phyloP scores from a whole-genome alignment of 2,888 invertebrate genomes.

The Drosophila subquinaria region DNA sequence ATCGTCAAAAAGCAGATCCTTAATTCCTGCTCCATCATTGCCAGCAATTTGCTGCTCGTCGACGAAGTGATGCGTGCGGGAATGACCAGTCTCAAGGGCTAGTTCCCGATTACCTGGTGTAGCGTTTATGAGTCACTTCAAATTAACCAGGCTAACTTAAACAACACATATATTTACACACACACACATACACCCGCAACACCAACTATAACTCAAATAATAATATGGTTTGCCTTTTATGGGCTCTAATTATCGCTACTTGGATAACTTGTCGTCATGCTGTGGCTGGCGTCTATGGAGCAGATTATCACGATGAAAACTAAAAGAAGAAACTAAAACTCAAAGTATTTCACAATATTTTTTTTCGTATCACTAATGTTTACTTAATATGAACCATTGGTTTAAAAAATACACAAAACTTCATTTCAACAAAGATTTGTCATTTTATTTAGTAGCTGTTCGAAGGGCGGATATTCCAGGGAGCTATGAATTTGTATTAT shows the following conservation, averaged over 20 bases:
- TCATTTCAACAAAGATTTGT: constrained; percentile 32
- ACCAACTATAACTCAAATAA: constrained; percentile 23
- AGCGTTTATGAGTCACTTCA: constrained; percentile 40
- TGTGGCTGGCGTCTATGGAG: constrained; percentile 3
- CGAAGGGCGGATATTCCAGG: neutral
- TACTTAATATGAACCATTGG: constrained; percentile 60
- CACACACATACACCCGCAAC: constrained; percentile 22
- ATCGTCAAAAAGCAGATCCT: constrained; percentile 98
- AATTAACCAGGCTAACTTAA: constrained; percentile 51
- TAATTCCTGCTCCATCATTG: constrained; percentile 98
- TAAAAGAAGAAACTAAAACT: constrained; percentile 25
- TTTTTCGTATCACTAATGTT: constrained; percentile 54
- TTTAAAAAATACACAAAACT: constrained; percentile 55
- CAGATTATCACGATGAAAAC: constrained; percentile 13
- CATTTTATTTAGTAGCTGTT: neutral
- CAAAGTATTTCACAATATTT: constrained; percentile 57
- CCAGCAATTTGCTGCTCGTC: constrained; percentile 97
- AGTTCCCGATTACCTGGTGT: constrained; percentile 69
- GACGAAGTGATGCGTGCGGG: constrained; percentile 99
- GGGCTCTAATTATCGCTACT: constrained; percentile 7
- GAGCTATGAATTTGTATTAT: no score
- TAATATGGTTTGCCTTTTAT: constrained; percentile 1
- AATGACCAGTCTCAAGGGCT: constrained; percentile 97
- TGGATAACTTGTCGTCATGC: constrained; percentile 8
- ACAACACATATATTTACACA: constrained; percentile 23